Evolutionary conservation across 2,888 invertebrate genomes (phyloP).

Genomic region (Idaea straminata): DNA sequence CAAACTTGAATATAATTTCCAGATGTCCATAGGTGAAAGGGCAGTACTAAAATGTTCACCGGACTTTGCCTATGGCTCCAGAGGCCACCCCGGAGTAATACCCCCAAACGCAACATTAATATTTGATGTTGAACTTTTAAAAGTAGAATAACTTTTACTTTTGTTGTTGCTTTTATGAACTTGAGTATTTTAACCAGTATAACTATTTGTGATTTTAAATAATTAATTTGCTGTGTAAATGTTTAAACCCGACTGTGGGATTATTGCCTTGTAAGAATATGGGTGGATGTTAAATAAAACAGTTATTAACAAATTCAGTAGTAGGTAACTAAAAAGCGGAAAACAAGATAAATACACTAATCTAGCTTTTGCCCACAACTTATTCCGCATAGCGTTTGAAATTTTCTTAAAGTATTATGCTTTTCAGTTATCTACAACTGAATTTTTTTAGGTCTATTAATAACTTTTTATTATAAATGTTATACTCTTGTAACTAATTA

Average conservation of each 20-base stretch:
- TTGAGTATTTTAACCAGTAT: not conserved
- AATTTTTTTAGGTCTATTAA: too few relatives aligned
- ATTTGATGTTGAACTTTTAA: slow-evolving; percentile 97
- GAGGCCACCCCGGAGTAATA: slow-evolving; percentile 96
- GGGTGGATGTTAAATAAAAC: not conserved
- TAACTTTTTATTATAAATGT: too few relatives aligned
- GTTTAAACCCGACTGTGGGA: not conserved
- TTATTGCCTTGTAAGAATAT: not conserved
- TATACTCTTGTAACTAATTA: too few relatives aligned
- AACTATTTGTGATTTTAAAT: not conserved
- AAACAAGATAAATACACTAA: too few relatives aligned
- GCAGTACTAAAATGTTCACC: slow-evolving; percentile 95
- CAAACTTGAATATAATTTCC: too few relatives aligned
- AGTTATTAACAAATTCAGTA: too few relatives aligned
- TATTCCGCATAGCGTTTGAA: too few relatives aligned
- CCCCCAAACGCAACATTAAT: slow-evolving; percentile 96
- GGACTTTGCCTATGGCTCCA: slow-evolving; percentile 96
- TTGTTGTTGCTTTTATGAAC: not conserved
- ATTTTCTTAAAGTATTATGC: too few relatives aligned
- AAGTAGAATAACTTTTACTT: slow-evolving; percentile 83
- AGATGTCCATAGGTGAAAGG: slow-evolving; percentile 97
- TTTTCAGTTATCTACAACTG: too few relatives aligned
- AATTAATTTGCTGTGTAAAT: not conserved
- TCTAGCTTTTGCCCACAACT: too few relatives aligned
- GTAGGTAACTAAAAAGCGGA: too few relatives aligned